Base-by-base conservation (phyloP, 2,113 vertebrate genomes). In the Sander lucioperca region DNA sequence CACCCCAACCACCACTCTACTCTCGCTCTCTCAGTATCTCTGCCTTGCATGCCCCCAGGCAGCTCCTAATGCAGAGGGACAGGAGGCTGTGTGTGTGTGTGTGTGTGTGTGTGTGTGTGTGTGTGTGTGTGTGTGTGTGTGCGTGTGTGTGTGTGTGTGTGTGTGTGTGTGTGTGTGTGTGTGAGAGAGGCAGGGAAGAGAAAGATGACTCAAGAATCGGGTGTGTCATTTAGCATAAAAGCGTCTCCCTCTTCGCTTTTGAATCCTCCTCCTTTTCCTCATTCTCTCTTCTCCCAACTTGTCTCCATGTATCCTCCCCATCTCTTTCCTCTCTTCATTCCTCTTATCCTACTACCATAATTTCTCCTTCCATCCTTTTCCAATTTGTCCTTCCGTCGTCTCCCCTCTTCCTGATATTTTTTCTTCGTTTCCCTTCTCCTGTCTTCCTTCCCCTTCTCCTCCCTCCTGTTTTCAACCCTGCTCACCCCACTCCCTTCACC, bases 51-150 rank as follows among this genome's bases (percentile, higher is more conserved):
- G 93, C 91, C 95, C 86, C 74, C 54, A 83, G 95, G 92, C 86
- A 48, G 66, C 71, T 88, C 89, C 82, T 93, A 87, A 95, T 95
- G 92, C 91, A 92, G 88, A 91, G 86, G 88, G 93, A 93, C 92
- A 93, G 88, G 85, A 83, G 87, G 82, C 8, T 83, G 82, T 89
- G 80, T 33, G 86, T 68, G 83, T 18, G n/a, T 56, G 51, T 76
- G 81, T 14, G 43, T 68, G 67, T 74, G 59, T 64, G 67, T 23
- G 15, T 53, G 57, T 81, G 77, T 61, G 36, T 82, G 11, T 77
- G 77, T 80, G 71, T 84, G 57, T 64, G 27, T 48, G 11, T 27
- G 82, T 66, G 76, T 83, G 82, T 89, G 80, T 27, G 82, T 66
- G 76, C 81, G 82, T 89, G 80, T 33, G 86, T 68, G 83, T 18